Base-by-base conservation (phyloP, 2,797 vertebrate genomes). In the Gastrophryne carolinensis region DNA sequence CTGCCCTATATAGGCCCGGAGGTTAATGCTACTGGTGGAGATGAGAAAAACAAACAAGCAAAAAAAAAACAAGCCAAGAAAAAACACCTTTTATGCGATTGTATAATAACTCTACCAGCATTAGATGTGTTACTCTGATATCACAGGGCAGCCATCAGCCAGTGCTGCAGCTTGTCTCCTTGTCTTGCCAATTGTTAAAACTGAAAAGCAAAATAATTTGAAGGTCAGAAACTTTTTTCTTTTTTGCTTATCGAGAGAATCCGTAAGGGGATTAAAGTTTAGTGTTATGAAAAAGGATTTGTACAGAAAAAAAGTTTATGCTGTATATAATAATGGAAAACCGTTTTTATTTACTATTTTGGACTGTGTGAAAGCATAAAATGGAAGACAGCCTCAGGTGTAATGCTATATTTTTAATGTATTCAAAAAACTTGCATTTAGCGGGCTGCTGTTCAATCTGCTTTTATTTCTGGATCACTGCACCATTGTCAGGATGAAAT, bases 401-500 rank as follows among this genome's bases (percentile, higher is more conserved):
- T 52, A 30, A 35, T 30, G n/a, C 35, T 68, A 54, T 68, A 56
- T 19, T 54, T 57, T 56, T 39, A 56, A 69, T 69, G 24, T 29
- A 69, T 69, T 69, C 66, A 44, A 53, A 68, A 54, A 56, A 26
- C 52, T 57, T 39, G 3, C 24, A 57, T 69, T 44, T 69, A 44
- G 54, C 27, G 44, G 21, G 34, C 35, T 56, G 52, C 30, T 69
- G 50, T 44, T 69, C 66, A 41, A 69, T 69, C 66, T 56, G 66
- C 5, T 69, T 39, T 69, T 56, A 41, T 69, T 69, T 69, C 66
- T 69, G 66, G 66, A 56, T 69, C 66, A 69, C 66, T 69, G 66
- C 66, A 56, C 57, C 57, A 35, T 69, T 69, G 66, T 69, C 66
- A 69, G 66, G 66, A 69, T 69, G 66, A 69, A 69, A 69, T 57